Conservation (phyloP, 1,140 invertebrate species). For the Physella acuta region DNA sequence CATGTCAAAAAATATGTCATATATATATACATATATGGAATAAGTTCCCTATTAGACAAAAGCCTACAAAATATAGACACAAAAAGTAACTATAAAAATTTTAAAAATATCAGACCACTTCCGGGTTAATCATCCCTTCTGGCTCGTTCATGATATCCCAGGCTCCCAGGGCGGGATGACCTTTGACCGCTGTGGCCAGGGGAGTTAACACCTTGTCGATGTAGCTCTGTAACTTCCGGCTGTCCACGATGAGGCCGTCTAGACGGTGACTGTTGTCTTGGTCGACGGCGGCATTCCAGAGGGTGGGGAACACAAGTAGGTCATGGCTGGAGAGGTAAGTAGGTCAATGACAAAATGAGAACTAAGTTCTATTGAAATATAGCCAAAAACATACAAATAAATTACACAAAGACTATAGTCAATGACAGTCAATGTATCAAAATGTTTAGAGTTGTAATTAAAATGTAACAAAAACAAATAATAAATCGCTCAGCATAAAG, state of each 20-base stretch:
- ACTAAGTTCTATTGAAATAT: too few species aligned
- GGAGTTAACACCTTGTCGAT: slow-evolving; percentile 56
- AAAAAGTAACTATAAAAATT: not conserved
- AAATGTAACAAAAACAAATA: too few species aligned
- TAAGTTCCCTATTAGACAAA: not conserved
- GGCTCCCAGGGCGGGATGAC: slow-evolving; percentile 56
- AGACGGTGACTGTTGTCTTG: slow-evolving; percentile 42
- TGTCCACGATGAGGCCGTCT: slow-evolving; percentile 53
- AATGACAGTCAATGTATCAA: too few species aligned
- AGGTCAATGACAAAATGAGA: too few species aligned
- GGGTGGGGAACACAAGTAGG: slow-evolving; percentile 53
- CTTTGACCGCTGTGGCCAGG: slow-evolving; percentile 51
- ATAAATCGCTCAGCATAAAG: too few species aligned
- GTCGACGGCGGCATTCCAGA: slow-evolving; percentile 60
- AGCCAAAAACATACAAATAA: too few species aligned
- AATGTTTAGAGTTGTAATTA: too few species aligned
- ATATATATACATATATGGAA: too few species aligned
- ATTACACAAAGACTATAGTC: too few species aligned
- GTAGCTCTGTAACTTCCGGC: slow-evolving; percentile 57
- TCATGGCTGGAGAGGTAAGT: slow-evolving; percentile 37
- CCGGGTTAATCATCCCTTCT: slow-evolving; percentile 54
- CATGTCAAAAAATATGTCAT: too few species aligned
- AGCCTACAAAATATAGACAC: not conserved
- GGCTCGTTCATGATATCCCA: slow-evolving; percentile 62
- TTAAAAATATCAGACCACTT: slow-evolving; percentile 20